These are phyloP conservation scores for Acanthosepion lycidas DNA, from an alignment of 2,888 invertebrate species.

Conservation along the genomic window DNA sequence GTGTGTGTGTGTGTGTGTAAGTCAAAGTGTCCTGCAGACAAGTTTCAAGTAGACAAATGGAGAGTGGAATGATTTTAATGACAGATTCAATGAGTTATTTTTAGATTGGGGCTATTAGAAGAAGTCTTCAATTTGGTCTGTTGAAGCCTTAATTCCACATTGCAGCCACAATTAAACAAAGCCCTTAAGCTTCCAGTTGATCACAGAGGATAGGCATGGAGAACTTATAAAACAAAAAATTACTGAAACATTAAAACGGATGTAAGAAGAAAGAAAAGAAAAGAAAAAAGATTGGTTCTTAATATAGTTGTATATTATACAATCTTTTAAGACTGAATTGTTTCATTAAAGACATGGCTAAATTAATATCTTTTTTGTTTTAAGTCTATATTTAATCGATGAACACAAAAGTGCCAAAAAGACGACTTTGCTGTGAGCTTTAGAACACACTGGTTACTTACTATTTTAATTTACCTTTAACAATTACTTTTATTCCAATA, in stretches of 20 bases:
- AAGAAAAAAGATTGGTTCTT: not conserved
- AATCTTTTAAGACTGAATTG: not conserved
- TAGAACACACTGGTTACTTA: too few species aligned
- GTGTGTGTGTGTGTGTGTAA: conserved; percentile 6
- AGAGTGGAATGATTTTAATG: conserved; percentile 33
- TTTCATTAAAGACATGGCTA: not conserved
- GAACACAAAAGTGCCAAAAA: too few species aligned
- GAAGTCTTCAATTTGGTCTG: not conserved
- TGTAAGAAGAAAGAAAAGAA: too few species aligned
- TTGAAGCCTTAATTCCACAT: not conserved
- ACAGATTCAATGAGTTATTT: conserved; percentile 23
- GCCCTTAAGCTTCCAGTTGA: not conserved
- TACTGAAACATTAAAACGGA: not conserved
- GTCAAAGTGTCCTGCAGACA: not conserved
- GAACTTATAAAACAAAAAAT: not conserved
- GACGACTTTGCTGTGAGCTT: too few species aligned
- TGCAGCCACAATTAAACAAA: not conserved
- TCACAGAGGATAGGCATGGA: not conserved
- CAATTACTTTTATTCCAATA: too few species aligned
- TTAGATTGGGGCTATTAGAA: conserved; percentile 33
- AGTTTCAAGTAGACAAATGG: conserved; percentile 33
- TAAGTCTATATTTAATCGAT: too few species aligned
- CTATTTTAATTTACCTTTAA: too few species aligned
- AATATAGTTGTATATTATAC: not conserved
- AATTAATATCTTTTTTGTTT: too few species aligned